These are phyloP conservation scores for Microvelia longipes DNA, from an alignment of 1,140 invertebrate species.

Conservation along the genomic window DNA sequence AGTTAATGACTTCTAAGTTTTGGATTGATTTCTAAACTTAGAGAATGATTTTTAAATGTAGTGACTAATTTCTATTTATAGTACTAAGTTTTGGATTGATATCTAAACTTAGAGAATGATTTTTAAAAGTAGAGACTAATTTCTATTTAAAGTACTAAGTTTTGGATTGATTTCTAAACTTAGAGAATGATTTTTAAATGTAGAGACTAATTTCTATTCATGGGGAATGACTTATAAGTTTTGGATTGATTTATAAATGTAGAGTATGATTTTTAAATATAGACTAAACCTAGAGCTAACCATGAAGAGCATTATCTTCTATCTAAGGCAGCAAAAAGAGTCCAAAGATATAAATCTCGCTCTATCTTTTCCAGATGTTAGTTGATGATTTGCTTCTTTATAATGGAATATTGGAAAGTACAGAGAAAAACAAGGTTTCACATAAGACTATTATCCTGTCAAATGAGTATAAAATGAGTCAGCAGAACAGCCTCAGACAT, in stretches of 20 bases:
- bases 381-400: conserved; percentile 63
- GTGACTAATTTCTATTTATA: neutral
- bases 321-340: neutral
- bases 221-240: too few species aligned
- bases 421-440: conserved; percentile 17
- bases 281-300: neutral
- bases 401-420: conserved; percentile 42
- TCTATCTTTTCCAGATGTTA: conserved; percentile 43
- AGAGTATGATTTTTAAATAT: neutral
- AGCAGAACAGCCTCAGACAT: too few species aligned
- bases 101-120: neutral
- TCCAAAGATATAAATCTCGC: conserved; percentile 12
- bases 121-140: neutral
- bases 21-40: too few species aligned
- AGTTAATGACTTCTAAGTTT: too few species aligned
- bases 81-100: neutral
- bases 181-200: neutral
- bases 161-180: neutral
- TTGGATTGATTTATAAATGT: neutral
- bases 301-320: neutral
- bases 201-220: too few species aligned
- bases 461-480: neutral
- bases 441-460: conserved; percentile 35
- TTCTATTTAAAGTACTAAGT: neutral
- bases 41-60: too few species aligned